Base-by-base conservation (phyloP, 1,140 invertebrate genomes). In the Eumaeus atala region DNA sequence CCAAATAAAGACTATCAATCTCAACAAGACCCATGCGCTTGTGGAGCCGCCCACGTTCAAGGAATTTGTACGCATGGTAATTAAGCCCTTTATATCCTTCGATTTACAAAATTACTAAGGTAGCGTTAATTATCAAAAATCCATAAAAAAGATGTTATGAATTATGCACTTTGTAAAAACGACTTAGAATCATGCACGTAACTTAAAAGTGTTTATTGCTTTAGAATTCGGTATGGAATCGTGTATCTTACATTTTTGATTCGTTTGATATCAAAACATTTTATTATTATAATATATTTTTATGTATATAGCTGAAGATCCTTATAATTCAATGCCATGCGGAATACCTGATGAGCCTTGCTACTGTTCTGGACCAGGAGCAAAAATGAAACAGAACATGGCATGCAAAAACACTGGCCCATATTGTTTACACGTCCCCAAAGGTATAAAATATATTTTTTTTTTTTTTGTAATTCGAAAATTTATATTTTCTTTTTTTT, bases 341-440 rank as follows among this genome's bases (percentile, higher is more conserved):
- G 64, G 74, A 62, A 74, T 80, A 38, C 68, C 67, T 16, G 83
- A 86, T 58, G 79, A 86, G 48, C 70, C 76, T 34, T 86, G 83
- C 52, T 86, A 69, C 54, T 86, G 83, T 51, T 74, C 79, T 54
- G 83, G 83, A 4, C 72, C 83, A 3, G 80, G 74, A 62, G 57
- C 64, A 36, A 36, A 58, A 21, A 12, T 42, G 33, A 74, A 80
- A 63, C 63, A 67, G 57, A 66, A 67, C 48, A 76, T 84, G 71
- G 60, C 58, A 9, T 87, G 84, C 54, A 67, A 77, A 60, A 87
- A 87, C 54, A 84, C 74, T 12, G 75, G 81, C 42, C 72, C 72
- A 64, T 87, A 87, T 55, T 87, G 84, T 60, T 61, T 87, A 55
- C 84, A 87, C 52, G 56, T 84, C 49, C 83, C 83, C 12, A 87